A percentile compares a stretch with the other conserved stretches of the same genome.
Conservation (phyloP, 2,797 vertebrate species). For the Poeciliopsis presidionis region DNA sequence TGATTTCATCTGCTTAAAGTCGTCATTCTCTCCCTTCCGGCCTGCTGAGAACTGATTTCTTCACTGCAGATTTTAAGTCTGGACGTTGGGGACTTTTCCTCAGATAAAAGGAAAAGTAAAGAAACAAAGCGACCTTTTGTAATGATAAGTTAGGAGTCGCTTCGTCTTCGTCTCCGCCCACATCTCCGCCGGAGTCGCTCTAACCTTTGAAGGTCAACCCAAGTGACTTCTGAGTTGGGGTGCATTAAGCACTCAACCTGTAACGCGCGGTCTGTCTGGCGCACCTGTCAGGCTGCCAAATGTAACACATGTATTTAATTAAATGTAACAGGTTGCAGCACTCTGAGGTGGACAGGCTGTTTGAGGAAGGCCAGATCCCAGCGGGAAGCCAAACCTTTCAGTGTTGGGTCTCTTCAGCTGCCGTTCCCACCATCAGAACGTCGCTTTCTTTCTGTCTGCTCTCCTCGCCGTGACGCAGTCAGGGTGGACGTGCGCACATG, state of each 20-base stretch:
- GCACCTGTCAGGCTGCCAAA: conserved; percentile 50
- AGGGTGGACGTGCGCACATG: conserved; percentile 32
- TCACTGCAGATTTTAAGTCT: conserved; percentile 1
- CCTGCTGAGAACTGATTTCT: neutral
- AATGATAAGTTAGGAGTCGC: conserved; percentile 31
- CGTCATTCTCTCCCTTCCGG: neutral
- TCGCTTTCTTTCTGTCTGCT: conserved; percentile 18
- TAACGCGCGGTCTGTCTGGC: conserved; percentile 47
- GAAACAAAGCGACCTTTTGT: conserved; percentile 60
- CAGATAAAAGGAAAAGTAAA: conserved; percentile 12
- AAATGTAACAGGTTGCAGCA: conserved; percentile 32
- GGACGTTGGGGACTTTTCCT: conserved; percentile 14
- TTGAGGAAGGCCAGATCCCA: conserved; percentile 65
- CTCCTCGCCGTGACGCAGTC: conserved; percentile 4
- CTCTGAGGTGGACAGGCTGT: conserved; percentile 44
- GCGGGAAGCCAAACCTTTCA: conserved; percentile 47
- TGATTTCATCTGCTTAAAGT: neutral
- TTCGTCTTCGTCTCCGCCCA: conserved; percentile 5
- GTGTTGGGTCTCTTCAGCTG: conserved; percentile 21
- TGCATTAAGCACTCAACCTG: conserved; percentile 45
- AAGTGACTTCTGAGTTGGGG: conserved; percentile 49
- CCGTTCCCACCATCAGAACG: conserved; percentile 24
- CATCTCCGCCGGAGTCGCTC: conserved; percentile 59
- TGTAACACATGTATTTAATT: too few species aligned
- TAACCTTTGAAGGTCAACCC: conserved; percentile 71